Conservation (phyloP, 2,797 vertebrate species). For the Pseudocheirus occidentalis region DNA sequence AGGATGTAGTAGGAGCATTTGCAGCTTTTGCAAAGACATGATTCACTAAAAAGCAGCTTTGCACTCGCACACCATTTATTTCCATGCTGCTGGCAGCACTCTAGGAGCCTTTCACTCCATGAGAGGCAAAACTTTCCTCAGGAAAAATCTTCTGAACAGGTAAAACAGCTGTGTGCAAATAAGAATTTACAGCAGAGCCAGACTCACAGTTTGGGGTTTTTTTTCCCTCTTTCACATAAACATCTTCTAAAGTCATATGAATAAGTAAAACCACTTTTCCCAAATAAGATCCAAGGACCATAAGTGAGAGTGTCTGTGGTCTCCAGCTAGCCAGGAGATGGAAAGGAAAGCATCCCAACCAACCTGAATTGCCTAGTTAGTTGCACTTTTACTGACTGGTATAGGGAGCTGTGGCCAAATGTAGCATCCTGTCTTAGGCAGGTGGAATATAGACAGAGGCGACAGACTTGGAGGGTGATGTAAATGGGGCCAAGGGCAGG, state of each 20-base stretch:
- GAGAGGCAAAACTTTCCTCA: conserved; percentile 64
- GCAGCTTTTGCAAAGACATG: conserved; percentile 48
- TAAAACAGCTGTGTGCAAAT: conserved; percentile 73
- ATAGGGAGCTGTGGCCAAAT: not conserved
- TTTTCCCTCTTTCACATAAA: conserved; percentile 48
- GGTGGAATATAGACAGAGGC: not conserved
- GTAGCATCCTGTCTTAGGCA: not conserved
- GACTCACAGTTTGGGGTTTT: conserved; percentile 58
- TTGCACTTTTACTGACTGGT: not conserved
- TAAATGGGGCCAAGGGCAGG: not conserved
- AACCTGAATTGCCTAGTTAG: conserved; percentile 24
- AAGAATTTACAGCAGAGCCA: conserved; percentile 73
- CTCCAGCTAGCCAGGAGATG: conserved; percentile 22
- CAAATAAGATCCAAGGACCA: conserved; percentile 31
- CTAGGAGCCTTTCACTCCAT: conserved; percentile 61
- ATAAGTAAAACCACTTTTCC: conserved; percentile 29
- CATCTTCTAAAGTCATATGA: conserved; percentile 67
- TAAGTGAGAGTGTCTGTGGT: conserved; percentile 34
- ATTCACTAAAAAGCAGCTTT: conserved; percentile 55
- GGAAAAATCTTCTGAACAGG: conserved; percentile 74
- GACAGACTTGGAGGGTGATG: not conserved
- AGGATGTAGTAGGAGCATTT: conserved; percentile 53
- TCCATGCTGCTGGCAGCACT: conserved; percentile 52
- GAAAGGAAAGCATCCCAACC: not conserved
- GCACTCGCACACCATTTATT: conserved; percentile 70